These are phyloP conservation scores for Ctenomys sociabilis DNA, from an alignment of 2,113 vertebrate genomes.

Conservation along the genomic window DNA sequence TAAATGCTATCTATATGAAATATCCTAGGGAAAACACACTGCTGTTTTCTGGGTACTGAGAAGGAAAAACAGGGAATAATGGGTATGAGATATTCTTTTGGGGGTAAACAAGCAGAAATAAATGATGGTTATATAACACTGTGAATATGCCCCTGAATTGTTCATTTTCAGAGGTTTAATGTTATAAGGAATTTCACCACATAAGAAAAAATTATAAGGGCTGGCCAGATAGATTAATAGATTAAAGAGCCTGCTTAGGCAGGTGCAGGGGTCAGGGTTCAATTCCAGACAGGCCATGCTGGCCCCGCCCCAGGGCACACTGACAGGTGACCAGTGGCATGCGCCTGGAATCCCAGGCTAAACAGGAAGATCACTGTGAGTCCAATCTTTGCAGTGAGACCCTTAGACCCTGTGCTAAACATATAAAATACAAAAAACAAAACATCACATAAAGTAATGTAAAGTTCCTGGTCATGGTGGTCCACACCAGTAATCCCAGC, in stretches of 20 bases:
- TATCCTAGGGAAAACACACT: not conserved
- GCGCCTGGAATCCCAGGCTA: too few species aligned
- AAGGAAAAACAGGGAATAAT: not conserved
- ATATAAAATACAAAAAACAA: too few species aligned
- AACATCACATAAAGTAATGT: not conserved
- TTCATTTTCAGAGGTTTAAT: not conserved
- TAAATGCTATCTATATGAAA: not conserved
- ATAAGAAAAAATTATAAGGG: slow-evolving; percentile 11
- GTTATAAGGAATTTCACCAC: not conserved
- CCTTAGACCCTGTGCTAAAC: too few species aligned
- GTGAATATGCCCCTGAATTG: not conserved
- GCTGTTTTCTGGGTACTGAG: not conserved
- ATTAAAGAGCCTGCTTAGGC: too few species aligned
- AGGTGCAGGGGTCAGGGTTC: too few species aligned
- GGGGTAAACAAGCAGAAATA: not conserved
- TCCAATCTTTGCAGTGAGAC: too few species aligned
- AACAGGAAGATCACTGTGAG: too few species aligned
- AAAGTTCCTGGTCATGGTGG: not conserved
- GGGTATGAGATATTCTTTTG: not conserved
- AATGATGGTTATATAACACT: not conserved
- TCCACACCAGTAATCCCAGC: not conserved
- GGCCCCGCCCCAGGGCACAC: too few species aligned
- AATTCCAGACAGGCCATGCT: too few species aligned
- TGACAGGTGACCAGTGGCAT: too few species aligned
- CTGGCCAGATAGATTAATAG: too few species aligned